phyloP scores from a whole-genome alignment of 2,797 vertebrate genomes.

The Trachurus trachurus region DNA sequence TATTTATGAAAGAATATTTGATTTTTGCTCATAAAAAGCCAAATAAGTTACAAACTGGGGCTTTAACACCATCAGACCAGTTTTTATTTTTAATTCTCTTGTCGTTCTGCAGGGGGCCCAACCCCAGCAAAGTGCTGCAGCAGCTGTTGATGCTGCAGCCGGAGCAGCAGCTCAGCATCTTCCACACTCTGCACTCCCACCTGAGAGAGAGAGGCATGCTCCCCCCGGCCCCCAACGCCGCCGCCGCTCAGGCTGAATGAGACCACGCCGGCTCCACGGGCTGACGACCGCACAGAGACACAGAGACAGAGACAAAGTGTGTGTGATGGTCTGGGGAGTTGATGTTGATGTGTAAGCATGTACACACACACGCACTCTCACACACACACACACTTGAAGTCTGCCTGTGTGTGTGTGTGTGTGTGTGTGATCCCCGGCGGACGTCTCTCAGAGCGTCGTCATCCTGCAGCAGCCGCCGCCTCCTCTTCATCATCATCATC shows the following conservation, averaged over 20 bases:
- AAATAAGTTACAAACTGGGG: too few species aligned
- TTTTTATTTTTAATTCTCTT: too few species aligned
- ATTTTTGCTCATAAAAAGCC: too few species aligned
- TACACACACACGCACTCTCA: slow-evolving; percentile 11
- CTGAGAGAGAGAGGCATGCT: slow-evolving; percentile 92
- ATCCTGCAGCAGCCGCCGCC: slow-evolving; percentile 29
- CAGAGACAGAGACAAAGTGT: slow-evolving; percentile 10
- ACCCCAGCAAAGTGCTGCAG: slow-evolving; percentile 96
- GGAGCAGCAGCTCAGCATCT: slow-evolving; percentile 94
- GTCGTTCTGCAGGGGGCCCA: slow-evolving; percentile 89
- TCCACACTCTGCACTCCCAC: slow-evolving; percentile 91
- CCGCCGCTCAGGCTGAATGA: slow-evolving; percentile 78
- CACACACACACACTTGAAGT: slow-evolving; percentile 5
- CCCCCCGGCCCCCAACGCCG: slow-evolving; percentile 71
- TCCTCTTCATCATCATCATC: neutral
- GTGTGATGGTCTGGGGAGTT: slow-evolving; percentile 28
- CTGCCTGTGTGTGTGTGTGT: slow-evolving; percentile 25
- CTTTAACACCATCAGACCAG: too few species aligned
- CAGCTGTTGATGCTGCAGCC: slow-evolving; percentile 95
- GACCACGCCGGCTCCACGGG: neutral
- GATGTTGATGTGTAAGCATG: slow-evolving; percentile 38
- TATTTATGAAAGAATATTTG: too few species aligned
- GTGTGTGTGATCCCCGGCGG: slow-evolving; percentile 37
- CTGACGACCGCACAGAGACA: neutral
- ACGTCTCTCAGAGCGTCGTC: slow-evolving; percentile 40